Evolutionary conservation across 2,888 invertebrate genomes (phyloP).

Genomic region (Drosophila hamatofila): DNA sequence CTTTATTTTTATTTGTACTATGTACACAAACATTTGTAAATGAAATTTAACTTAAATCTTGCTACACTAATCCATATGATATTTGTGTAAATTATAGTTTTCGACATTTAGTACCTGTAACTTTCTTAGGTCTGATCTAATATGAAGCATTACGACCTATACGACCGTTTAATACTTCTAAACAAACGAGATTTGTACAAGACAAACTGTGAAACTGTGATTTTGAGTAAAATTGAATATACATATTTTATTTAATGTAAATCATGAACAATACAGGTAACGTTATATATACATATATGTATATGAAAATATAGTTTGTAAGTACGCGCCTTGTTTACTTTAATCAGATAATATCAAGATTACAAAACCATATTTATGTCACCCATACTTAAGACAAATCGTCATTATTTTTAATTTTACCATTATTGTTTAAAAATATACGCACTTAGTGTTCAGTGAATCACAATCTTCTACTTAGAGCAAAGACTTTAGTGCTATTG

Average conservation of each 20-base stretch:
- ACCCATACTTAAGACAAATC: constrained; percentile 46
- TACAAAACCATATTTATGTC: constrained; percentile 38
- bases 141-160: constrained; percentile 40
- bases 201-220: constrained; percentile 71
- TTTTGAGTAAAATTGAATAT: constrained; percentile 61
- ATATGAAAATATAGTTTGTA: constrained; percentile 31
- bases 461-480: constrained; percentile 22
- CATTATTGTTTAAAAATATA: constrained; percentile 56
- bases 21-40: constrained; percentile 58
- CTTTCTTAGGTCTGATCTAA: constrained; percentile 51
- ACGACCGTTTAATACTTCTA: constrained; percentile 29
- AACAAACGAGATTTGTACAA: constrained; percentile 42
- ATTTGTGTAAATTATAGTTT: constrained; percentile 50
- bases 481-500: constrained; percentile 18
- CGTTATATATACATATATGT: constrained; percentile 42
- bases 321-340: constrained; percentile 40
- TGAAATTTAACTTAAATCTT: constrained; percentile 43
- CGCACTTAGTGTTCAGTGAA: constrained; percentile 36
- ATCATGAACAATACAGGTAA: constrained; percentile 66
- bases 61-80: constrained; percentile 46
- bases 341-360: constrained; percentile 29
- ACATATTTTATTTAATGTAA: constrained; percentile 51
- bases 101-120: constrained; percentile 51
- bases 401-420: constrained; percentile 48
- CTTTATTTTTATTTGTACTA: constrained; percentile 58